Base-by-base conservation (phyloP, 2,888 invertebrate species). In the Drosophila percnosoma region DNA sequence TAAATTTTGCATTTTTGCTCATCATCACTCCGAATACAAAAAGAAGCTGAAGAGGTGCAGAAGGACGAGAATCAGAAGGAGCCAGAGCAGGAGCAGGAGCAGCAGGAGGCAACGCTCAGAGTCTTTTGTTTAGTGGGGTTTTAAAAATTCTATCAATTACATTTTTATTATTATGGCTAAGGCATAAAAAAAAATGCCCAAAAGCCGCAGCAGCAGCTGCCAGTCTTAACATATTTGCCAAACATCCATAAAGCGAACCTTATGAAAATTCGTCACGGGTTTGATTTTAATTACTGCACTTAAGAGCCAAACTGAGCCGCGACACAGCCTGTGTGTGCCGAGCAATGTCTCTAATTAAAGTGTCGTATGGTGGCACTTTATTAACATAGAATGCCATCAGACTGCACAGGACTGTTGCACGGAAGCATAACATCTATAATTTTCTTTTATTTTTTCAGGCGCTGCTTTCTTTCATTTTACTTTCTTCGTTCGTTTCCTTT, bases 91-190 rank as follows among this genome's bases (percentile, higher is more conserved):
- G 33, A 15, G 52, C 11, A 24, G 15, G 18, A 8, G 27, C 13
- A 57, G 21, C 57, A 21, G 65, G 3, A 31, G 24, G 15, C 49
- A 48, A 31, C 40, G 34, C 42, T 58, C n/a, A 29, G 42, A 59
- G 49, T 45, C 73, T 65, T 68, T 68, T 73, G 80, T 57, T 77
- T 73, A 73, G 74, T 58, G 80, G 65, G 74, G 72, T 75, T 74
- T 88, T 82, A 80, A 91, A 87, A 90, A 86, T 87, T 83, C 90
- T 87, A 90, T 91, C 90, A 90, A 91, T 90, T 90, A 90, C 58
- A 63, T 72, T 77, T 74, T 82, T 78, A 76, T 73, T 78, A 85
- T 90, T 87, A 87, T 78, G 66, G 58, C 76, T 42, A 57, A 38
- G 31, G 21, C 74, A 80, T 89, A 82, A 89, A 84, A 36, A 36